Conservation (phyloP, 2,797 vertebrate species). For the Ciconia nigra region DNA sequence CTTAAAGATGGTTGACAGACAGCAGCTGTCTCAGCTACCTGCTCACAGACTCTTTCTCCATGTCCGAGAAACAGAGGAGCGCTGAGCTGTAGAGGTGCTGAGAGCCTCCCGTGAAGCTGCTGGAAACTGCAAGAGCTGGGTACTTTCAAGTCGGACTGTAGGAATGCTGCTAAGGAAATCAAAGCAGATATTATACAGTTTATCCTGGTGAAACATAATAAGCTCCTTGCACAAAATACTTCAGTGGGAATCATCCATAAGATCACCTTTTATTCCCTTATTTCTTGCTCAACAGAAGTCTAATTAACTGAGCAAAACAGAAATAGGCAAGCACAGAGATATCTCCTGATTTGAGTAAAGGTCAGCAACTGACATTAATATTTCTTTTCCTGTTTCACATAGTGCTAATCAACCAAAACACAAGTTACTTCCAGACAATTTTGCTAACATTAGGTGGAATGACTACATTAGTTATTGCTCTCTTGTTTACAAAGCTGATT, state of each 20-base stretch:
- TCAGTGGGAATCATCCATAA: not conserved
- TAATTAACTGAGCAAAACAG: not conserved
- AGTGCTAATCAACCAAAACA: not conserved
- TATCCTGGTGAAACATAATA: not conserved
- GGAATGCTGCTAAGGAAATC: not conserved
- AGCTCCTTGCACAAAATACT: not conserved
- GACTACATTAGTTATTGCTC: not conserved
- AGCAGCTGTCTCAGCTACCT: not conserved
- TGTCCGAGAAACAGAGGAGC: not conserved
- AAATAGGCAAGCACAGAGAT: not conserved
- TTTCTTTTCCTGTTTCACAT: not conserved
- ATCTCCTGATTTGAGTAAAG: not conserved
- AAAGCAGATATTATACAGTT: not conserved
- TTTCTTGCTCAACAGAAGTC: not conserved
- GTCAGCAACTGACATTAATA: not conserved
- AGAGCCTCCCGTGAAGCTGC: not conserved
- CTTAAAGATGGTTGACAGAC: not conserved
- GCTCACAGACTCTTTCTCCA: accelerated
- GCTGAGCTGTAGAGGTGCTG: not conserved
- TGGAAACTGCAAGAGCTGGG: not conserved
- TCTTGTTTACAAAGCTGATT: not conserved
- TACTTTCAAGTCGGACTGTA: not conserved
- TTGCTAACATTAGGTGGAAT: not conserved
- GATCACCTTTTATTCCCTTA: accelerated
- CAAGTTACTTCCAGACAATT: not conserved